Evolutionary conservation across 2,888 invertebrate genomes (phyloP).

Genomic region (Drosophila kanekoi): DNA sequence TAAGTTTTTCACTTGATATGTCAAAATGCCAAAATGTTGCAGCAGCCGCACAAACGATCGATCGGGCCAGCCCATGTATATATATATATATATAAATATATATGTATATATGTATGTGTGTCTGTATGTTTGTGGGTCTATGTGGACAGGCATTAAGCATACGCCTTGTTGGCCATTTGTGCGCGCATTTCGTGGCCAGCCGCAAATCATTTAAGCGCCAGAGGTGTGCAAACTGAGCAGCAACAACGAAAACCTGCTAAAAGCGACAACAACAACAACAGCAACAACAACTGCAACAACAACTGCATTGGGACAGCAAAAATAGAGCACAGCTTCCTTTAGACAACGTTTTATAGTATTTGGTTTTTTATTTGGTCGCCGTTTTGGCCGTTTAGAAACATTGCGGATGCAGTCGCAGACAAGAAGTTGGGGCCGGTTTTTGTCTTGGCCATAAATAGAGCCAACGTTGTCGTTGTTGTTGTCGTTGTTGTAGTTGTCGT

Average conservation of each 20-base stretch:
- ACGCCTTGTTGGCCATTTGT: constrained; percentile 71
- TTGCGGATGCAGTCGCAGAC: constrained; percentile 72
- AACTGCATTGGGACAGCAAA: constrained; percentile 28
- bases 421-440: constrained; percentile 77
- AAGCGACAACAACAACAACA: constrained; percentile 27
- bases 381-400: constrained; percentile 68
- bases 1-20: constrained; percentile 75
- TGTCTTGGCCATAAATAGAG: constrained; percentile 74
- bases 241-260: constrained; percentile 17
- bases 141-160: constrained; percentile 58
- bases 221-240: constrained; percentile 50
- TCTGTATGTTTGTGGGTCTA: constrained; percentile 4
- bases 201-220: constrained; percentile 76
- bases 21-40: constrained; percentile 68
- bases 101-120: not conserved
- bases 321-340: constrained; percentile 71
- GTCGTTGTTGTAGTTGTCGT: constrained; percentile 16
- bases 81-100: constrained; percentile 20
- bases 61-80: constrained; percentile 34
- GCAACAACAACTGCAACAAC: constrained; percentile 10
- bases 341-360: constrained; percentile 48
- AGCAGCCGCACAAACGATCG: constrained; percentile 27
- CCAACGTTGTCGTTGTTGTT: constrained; percentile 40
- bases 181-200: constrained; percentile 52
- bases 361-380: constrained; percentile 44